A percentile compares a stretch with the other conserved stretches of the same genome.
Conservation (phyloP, 2,888 invertebrate genomes). For the Drosophila prolongata region DNA sequence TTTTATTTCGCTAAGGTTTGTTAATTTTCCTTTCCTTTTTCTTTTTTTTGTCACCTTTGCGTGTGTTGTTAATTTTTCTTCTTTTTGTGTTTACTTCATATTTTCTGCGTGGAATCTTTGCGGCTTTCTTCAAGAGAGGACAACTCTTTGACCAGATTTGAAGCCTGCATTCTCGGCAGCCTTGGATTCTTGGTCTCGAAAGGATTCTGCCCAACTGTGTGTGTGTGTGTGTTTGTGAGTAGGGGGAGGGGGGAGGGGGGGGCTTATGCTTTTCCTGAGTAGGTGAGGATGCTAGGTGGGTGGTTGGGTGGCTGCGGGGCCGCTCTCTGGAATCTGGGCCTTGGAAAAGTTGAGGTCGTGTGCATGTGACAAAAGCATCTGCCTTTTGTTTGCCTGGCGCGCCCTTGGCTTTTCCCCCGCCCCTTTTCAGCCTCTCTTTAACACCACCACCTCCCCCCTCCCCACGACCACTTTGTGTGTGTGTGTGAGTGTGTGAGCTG, state of each 20-base stretch:
- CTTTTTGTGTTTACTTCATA: no score
- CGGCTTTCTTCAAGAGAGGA: not conserved
- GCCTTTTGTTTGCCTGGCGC: slow-evolving; percentile 73
- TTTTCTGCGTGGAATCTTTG: not conserved
- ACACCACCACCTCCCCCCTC: not conserved
- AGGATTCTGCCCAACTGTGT: slow-evolving; percentile 10
- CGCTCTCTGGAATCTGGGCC: slow-evolving; percentile 10
- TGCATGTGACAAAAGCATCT: slow-evolving; percentile 78
- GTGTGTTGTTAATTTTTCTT: no score
- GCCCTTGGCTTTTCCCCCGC: slow-evolving; percentile 57
- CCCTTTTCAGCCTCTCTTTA: not conserved
- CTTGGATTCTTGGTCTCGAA: slow-evolving; percentile 15
- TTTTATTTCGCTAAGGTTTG: no score
- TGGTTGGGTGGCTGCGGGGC: not conserved
- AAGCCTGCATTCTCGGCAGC: slow-evolving; percentile 18
- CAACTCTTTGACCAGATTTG: slow-evolving; percentile 27
- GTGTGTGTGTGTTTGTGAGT: not conserved
- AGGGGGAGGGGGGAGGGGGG: slow-evolving; percentile 1
- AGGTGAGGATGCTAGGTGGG: not conserved
- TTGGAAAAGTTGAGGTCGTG: slow-evolving; percentile 34
- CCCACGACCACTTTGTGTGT: slow-evolving; percentile 8
- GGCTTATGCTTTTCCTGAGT: no score
- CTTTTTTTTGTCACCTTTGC: no score
- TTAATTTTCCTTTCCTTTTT: no score
- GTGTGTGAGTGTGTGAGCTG: slow-evolving; percentile 58